phyloP scores from a whole-genome alignment of 2,888 invertebrate species.

The Tortricodes alternella region DNA sequence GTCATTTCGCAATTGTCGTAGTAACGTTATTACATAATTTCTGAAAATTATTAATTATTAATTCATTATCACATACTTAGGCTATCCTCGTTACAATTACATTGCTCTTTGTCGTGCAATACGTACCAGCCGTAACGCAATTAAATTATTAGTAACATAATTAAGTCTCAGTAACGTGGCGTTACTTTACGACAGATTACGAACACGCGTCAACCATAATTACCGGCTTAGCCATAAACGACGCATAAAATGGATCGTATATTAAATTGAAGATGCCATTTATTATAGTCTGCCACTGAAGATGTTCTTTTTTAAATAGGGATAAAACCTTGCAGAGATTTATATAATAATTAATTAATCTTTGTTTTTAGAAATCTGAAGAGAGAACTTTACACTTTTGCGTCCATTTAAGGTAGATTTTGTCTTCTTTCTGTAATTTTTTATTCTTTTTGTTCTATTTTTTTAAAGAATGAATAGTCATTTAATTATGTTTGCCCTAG shows the following conservation, averaged over 20 bases:
- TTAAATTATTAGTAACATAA: slow-evolving; percentile 22
- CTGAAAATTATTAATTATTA: too few species aligned
- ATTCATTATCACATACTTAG: too few species aligned
- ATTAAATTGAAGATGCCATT: slow-evolving; percentile 20
- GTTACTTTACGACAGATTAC: slow-evolving; percentile 31
- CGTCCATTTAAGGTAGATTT: too few species aligned
- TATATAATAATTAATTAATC: too few species aligned
- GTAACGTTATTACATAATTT: too few species aligned
- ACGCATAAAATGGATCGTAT: slow-evolving; percentile 20
- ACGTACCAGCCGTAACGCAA: slow-evolving; percentile 2
- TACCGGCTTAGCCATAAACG: slow-evolving; percentile 27
- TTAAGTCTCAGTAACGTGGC: slow-evolving; percentile 26
- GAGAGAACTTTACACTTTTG: too few species aligned
- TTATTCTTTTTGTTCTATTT: too few species aligned
- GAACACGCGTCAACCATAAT: slow-evolving; percentile 28
- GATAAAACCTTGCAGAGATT: neutral
- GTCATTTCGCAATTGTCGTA: too few species aligned
- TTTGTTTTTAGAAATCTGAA: too few species aligned
- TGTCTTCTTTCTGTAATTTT: too few species aligned
- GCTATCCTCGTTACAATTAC: neutral
- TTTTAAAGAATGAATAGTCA: too few species aligned
- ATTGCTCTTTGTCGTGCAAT: neutral
- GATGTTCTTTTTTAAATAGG: neutral
- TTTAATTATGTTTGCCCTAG: too few species aligned
- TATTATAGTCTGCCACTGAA: neutral